Evolutionary conservation across 2,113 vertebrate genomes (phyloP).

Genomic region (Peromyscus leucopus): DNA sequence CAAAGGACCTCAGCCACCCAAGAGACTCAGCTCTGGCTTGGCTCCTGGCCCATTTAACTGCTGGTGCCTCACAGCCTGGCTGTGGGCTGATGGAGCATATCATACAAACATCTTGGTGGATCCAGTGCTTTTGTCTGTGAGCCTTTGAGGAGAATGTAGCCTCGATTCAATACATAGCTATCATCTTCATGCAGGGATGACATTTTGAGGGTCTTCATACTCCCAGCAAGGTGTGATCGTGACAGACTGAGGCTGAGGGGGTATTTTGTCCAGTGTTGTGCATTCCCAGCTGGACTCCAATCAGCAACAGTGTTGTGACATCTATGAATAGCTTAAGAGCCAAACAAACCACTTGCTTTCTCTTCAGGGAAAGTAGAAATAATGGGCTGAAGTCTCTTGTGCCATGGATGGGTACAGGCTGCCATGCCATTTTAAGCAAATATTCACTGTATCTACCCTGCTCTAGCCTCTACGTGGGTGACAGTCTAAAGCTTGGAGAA

Average conservation of each 20-base stretch:
- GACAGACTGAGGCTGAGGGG: neutral
- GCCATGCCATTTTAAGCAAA: neutral
- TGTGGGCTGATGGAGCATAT: neutral
- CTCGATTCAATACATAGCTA: neutral
- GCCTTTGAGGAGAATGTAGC: neutral
- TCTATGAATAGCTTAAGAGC: neutral
- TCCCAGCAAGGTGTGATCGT: neutral
- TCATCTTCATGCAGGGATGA: neutral
- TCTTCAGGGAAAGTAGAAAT: neutral
- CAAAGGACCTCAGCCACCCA: neutral
- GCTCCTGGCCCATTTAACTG: neutral
- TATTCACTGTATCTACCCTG: neutral
- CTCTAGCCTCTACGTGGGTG: neutral
- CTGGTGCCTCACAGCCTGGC: neutral
- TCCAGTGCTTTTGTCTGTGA: neutral
- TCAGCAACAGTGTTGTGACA: neutral
- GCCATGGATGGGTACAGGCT: neutral
- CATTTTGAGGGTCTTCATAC: neutral
- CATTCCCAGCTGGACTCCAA: neutral
- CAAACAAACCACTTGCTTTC: neutral
- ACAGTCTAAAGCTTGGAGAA: neutral
- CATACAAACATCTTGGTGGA: neutral
- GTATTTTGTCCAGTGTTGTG: neutral
- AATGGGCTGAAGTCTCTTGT: neutral
- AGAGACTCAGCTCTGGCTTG: neutral